Base-by-base conservation (phyloP, 2,797 vertebrate species). In the Hoplostethus mediterraneus region DNA sequence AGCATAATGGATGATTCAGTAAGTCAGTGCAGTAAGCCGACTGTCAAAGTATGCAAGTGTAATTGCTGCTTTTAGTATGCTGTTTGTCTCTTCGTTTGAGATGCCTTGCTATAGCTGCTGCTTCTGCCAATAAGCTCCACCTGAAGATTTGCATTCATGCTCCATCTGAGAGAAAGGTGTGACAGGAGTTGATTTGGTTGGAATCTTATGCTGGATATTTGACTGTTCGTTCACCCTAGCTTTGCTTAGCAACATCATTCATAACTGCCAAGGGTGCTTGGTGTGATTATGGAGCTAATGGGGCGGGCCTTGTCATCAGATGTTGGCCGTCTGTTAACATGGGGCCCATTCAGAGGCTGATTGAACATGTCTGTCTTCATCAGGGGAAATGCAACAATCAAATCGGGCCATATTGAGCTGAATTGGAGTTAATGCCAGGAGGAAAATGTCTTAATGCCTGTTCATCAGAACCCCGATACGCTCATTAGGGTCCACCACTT, bases 261-360 rank as follows among this genome's bases (percentile, higher is more conserved):
- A 88, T 83, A 87, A 82, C 83, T 74, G 31, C 72, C 73, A 63
- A 85, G 82, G 85, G 80, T 71, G 57, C 82, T 83, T 44, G 70
- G 77, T 80, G 84, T 89, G 83, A 92, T 90, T 88, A 92, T 84
- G 80, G 75, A 81, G 89, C 86, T 94, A 93, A 92, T 93, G 88
- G 90, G 82, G 81, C 79, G 53, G 89, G 80, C 74, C 86, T 89
- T 85, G 88, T 92, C 87, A 85, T 91, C 92, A 89, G 86, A 91
- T 86, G 88, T 87, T 78, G 73, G 70, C 88, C 66, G 79, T 87
- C 87, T 92, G 87, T 93, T 91, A 90, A 93, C 89, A 90, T 53
- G 78, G 52, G 17, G 80, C 73, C 82, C 55, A 80, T 87, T 92
- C 82, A 89, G 75, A 80, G 73, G 74, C 83, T 92, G 89, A 90